Conservation (phyloP, 2,888 invertebrate genomes). For the Dryobota labecula region DNA sequence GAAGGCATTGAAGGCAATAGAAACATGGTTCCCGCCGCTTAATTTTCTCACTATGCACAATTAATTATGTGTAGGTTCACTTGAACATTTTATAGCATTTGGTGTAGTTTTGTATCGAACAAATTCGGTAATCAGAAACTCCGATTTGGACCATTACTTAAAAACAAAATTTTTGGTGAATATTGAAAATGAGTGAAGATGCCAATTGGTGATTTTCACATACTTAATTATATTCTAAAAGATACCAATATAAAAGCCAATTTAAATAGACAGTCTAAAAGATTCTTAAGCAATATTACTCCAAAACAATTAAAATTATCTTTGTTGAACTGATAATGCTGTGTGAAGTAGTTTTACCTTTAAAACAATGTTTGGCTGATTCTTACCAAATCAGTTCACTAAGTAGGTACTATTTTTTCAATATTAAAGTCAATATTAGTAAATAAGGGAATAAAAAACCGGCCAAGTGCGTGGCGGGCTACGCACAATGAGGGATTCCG, state of each 20-base stretch:
- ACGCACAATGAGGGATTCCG: no score
- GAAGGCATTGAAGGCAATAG: constrained; percentile 36
- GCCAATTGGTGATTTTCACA: constrained; percentile 50
- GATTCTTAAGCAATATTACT: background rate
- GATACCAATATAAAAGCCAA: constrained; percentile 25
- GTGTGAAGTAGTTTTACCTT: constrained; percentile 10
- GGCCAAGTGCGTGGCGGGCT: no score
- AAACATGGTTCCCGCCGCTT: constrained; percentile 7
- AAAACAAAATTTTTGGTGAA: constrained; percentile 41
- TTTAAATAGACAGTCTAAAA: constrained; percentile 12
- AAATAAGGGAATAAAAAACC: background rate
- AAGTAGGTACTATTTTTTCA: background rate
- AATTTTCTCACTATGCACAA: constrained; percentile 8
- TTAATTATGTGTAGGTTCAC: constrained; percentile 2
- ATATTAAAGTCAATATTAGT: constrained; percentile 6
- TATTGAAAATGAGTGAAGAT: constrained; percentile 62
- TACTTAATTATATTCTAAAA: background rate
- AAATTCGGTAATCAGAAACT: background rate
- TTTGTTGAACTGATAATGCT: constrained; percentile 27
- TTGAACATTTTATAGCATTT: background rate
- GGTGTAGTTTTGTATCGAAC: background rate
- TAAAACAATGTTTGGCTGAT: constrained; percentile 22
- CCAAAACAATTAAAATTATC: background rate
- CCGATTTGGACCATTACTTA: no score
- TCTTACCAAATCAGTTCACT: background rate